Evolutionary conservation across 2,888 invertebrate genomes (phyloP), one percentile per base, ranked within the genome.

Genomic region (Strigamia crassipes): DNA sequence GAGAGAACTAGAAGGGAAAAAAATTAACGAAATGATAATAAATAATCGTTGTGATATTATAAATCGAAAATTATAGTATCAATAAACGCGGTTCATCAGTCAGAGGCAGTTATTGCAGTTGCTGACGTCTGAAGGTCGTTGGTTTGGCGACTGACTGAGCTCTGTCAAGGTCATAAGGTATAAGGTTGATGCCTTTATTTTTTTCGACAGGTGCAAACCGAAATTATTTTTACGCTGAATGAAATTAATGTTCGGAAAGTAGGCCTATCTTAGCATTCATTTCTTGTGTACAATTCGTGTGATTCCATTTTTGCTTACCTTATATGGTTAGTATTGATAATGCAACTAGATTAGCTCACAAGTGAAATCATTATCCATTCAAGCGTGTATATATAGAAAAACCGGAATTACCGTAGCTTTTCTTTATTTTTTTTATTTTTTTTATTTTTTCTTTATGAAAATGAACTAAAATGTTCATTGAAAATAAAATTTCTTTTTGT

Each of bases 131-230:
- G 73, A 73, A 73, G 73, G 73, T 73, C 73, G n/a, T 73, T 73
- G 73, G 73, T 73, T 73, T 73, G 73, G 73, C 73, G 73, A 31
- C 73, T 73, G 73, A 73, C 73, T 73, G 73, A 73, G 23, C 73
- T 73, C 73, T 73, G 73, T 73, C 73, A 73, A 73, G 73, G 73
- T 73, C 31, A 73, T 31, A 15, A 4, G 73, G 56, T 73, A n/a
- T n/a, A 23, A 73, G 73, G 73, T 73, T 73, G 73, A 73, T 73
- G 73, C 73, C 73, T 73, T 73, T 31, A 73, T 18, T 18, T 18
- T n/a, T 18, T 46, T n/a, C 9, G 51, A 73, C 73, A 73, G 73
- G 31, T 73, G 73, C 31, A 18, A 56, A 56, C 46, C 13, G 46
- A 46, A 46, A 46, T 46, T 5, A 46, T 46, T 46, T n/a, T 46